A percentile compares a stretch with the other conserved stretches of the same genome.
Evolutionary conservation across 2,113 vertebrate genomes (phyloP).

Genomic region (Chaetorhynchus papuensis): DNA sequence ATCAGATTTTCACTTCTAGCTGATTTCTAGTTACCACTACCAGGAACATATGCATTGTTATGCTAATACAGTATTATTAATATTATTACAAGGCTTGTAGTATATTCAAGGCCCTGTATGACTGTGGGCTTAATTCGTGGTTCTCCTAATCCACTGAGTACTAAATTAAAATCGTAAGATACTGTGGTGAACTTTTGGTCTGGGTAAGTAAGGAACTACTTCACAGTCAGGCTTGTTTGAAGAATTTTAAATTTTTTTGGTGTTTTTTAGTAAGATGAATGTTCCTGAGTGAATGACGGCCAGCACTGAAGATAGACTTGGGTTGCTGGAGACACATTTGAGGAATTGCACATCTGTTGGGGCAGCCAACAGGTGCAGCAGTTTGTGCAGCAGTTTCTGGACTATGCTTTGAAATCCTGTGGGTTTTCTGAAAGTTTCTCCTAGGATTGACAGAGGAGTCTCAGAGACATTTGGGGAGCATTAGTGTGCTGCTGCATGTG

Average conservation of each 20-base stretch:
- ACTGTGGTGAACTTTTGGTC: not conserved
- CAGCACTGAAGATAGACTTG: not conserved
- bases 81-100: not conserved
- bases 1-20: not conserved
- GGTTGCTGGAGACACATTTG: not conserved
- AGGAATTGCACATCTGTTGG: not conserved
- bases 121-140: not conserved
- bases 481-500: not conserved
- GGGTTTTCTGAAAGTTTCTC: not conserved
- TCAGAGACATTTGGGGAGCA: not conserved
- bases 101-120: not conserved
- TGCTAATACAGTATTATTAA: not conserved
- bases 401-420: not conserved
- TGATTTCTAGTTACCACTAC: not conserved
- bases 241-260: not conserved
- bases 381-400: not conserved
- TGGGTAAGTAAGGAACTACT: not conserved
- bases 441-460: not conserved
- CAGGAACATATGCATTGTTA: not conserved
- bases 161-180: not conserved
- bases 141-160: not conserved
- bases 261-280: not conserved
- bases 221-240: not conserved
- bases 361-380: not conserved
- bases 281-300: fast-evolving